Conservation (phyloP, 2,888 invertebrate genomes). For the Hoplodrina blanda region DNA sequence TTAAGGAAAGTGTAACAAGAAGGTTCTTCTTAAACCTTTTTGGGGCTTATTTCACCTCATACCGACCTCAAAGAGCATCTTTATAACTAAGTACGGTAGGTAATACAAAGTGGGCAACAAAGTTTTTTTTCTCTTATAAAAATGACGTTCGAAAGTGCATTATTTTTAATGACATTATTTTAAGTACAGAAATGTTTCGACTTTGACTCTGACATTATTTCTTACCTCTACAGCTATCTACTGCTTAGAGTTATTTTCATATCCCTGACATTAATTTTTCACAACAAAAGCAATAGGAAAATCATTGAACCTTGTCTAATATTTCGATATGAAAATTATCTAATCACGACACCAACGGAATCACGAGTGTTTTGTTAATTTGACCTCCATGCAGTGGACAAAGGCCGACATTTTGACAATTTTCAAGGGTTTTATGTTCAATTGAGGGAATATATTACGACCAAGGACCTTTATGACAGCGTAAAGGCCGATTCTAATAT, state of each 20-base stretch:
- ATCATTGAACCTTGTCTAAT: slow-evolving; percentile 42
- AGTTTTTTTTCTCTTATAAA: no score
- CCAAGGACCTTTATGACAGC: not conserved
- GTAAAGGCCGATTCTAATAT: not conserved
- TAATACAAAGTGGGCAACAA: no score
- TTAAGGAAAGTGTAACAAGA: not conserved
- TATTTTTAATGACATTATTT: no score
- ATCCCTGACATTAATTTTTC: not conserved
- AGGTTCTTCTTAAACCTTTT: not conserved
- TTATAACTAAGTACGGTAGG: no score
- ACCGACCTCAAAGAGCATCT: no score
- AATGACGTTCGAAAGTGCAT: no score
- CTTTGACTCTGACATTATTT: not conserved
- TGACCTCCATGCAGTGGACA: slow-evolving; percentile 22
- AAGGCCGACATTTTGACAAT: slow-evolving; percentile 6
- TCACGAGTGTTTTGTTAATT: slow-evolving; percentile 34
- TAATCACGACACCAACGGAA: slow-evolving; percentile 48
- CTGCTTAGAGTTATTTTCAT: not conserved
- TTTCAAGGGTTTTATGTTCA: not conserved
- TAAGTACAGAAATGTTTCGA: no score
- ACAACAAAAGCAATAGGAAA: not conserved
- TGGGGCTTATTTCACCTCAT: not conserved
- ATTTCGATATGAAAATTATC: slow-evolving; percentile 52
- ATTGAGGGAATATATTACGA: not conserved
- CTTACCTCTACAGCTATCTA: no score